Conservation (phyloP, 2,797 vertebrate species). For the Tenualosa thibaudeaui region DNA sequence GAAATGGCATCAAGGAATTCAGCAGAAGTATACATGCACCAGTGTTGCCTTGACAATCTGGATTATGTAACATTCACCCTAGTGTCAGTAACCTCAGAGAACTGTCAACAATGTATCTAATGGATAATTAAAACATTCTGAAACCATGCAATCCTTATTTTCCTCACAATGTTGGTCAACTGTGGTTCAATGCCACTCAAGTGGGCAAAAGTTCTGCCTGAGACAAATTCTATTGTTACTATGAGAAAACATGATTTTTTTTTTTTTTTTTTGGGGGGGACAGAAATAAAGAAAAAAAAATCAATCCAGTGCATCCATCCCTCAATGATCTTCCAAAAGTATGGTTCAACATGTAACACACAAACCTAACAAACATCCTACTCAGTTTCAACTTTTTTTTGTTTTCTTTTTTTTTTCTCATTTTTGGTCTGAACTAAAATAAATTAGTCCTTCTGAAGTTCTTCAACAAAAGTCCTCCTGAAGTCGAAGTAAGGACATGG, state of each 20-base stretch:
- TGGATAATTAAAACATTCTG: slow-evolving; percentile 33
- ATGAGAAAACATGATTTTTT: slow-evolving; percentile 15
- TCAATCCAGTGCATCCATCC: slow-evolving; percentile 47
- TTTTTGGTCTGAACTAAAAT: slow-evolving; percentile 92
- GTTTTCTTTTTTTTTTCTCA: slow-evolving; percentile 54
- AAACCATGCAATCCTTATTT: slow-evolving; percentile 30
- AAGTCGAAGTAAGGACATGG: slow-evolving; percentile 40
- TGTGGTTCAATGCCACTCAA: slow-evolving; percentile 10
- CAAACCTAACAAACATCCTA: slow-evolving; percentile 72
- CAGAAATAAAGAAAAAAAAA: background rate
- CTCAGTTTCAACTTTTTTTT: slow-evolving; percentile 64
- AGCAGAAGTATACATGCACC: slow-evolving; percentile 39
- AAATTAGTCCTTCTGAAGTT: slow-evolving; percentile 70
- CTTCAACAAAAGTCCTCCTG: slow-evolving; percentile 65
- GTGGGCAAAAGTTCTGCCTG: slow-evolving; percentile 13
- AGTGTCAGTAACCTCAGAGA: slow-evolving; percentile 31
- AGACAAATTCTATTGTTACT: slow-evolving; percentile 29
- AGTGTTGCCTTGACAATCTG: slow-evolving; percentile 37
- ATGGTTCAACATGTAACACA: slow-evolving; percentile 69
- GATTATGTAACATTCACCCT: slow-evolving; percentile 43
- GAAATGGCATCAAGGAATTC: slow-evolving; percentile 34
- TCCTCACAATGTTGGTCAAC: slow-evolving; percentile 28
- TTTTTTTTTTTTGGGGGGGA: too few relatives aligned
- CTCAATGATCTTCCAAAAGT: slow-evolving; percentile 64
- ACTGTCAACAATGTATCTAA: slow-evolving; percentile 32